Base-by-base conservation (phyloP, 92 coral and sea anemone genomes). In the Phenganax stokvisi region DNA sequence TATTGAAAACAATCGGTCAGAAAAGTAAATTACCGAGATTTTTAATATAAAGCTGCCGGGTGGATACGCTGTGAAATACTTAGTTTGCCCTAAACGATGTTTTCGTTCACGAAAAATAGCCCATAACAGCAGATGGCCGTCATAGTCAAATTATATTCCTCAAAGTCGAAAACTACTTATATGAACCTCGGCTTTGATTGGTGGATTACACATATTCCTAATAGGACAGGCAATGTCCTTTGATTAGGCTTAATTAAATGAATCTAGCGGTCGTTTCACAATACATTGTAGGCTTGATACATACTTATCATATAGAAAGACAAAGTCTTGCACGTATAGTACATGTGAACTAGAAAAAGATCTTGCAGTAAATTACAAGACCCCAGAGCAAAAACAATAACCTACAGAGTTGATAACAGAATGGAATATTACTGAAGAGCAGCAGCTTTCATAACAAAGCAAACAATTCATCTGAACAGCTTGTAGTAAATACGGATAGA, bases 101-200 rank as follows among this genome's bases (percentile, higher is more conserved):
- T 76, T 29, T 76, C 25, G 67, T 9, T 76, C 37, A 0, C 58
- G 12, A 17, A 37, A 0, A 54, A 60, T 55, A 76, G 7, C 7
- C n/a, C 20, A 56, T 11, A 75, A 75, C 0, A 15, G 81, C 81
- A 76, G 81, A 76, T 76, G 81, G 54, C 51, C 67, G 29, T 25
- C 11, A 2, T 28, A 60, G 70, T 44, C 70, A 60, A 76, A 60
- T 57, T 75, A 56, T 52, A 76, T 76, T 51, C 9, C 70, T 10
- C 20, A 11, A 76, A 12, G 56, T 4, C 81, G 60, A 76, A 76
- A 13, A 76, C 10, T 57, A 59, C 56, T 6, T 31, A 15, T 37
- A 8, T 10, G 20, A 44, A 17, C 47, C 65, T 76, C 59, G 10
- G 9, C 51, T 57, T 16, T 25, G 10, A 76, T 76, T 76, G 81